Percentiles rank a stretch among this genome's conserved stretches.
Evolutionary conservation across 2,113 vertebrate genomes (phyloP).

Genomic region (Pogonocichla stellata): DNA sequence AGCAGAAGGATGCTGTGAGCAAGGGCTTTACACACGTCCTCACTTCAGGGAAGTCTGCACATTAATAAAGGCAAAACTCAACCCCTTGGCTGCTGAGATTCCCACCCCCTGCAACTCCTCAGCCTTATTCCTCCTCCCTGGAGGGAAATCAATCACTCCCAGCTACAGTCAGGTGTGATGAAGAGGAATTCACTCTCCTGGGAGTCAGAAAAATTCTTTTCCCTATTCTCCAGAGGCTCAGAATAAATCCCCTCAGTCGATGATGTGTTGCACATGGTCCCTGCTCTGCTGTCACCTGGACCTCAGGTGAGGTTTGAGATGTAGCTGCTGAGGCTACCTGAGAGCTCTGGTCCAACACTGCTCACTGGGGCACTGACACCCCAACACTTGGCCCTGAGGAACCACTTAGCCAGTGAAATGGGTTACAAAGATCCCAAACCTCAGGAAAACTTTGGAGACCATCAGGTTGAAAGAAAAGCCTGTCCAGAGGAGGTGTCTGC

Average conservation of each 20-base stretch:
- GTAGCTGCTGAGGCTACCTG: background rate
- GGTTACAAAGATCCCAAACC: background rate
- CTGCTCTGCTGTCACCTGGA: fast-evolving
- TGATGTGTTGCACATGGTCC: fast-evolving
- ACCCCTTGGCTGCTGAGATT: background rate
- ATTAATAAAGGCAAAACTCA: background rate
- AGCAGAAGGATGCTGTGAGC: background rate
- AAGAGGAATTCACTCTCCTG: background rate
- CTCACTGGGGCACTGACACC: background rate
- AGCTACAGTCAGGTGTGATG: background rate
- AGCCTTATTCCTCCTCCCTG: background rate
- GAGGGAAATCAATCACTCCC: background rate
- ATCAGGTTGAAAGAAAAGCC: background rate
- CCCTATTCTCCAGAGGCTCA: background rate
- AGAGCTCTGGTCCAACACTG: background rate
- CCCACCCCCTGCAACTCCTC: background rate
- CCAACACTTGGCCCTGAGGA: background rate
- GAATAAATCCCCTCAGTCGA: background rate
- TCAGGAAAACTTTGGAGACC: background rate
- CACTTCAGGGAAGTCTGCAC: background rate
- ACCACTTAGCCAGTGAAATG: background rate
- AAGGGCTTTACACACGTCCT: background rate
- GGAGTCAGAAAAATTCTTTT: background rate
- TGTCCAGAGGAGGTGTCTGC: background rate
- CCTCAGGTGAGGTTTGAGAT: background rate